Base-by-base conservation (phyloP, 2,113 vertebrate species). In the Gallinago paraguaiae region DNA sequence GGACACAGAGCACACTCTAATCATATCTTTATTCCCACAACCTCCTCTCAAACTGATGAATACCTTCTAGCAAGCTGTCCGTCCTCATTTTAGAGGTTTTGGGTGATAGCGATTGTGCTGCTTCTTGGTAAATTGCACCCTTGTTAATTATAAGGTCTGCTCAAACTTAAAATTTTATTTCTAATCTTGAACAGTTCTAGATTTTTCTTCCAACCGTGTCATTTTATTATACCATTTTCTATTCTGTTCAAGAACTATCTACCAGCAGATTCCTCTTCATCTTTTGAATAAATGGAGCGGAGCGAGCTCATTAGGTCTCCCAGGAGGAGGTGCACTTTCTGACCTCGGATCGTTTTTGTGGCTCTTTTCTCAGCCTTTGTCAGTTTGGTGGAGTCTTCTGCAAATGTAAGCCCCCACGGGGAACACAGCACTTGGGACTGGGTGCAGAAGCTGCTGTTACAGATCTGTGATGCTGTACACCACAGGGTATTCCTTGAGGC, bases 51-150 rank as follows among this genome's bases (percentile, higher is more conserved):
- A 86, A 65, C 13, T 43, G 75, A 71, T 79, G 0, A 60, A 41
- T 91, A 64, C 79, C n/a, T 46, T 75, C 60, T 53, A 43, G 50
- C 50, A 93, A 95, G 63, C 60, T 88, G 46, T 82, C 70, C 41
- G 33, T 65, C 24, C 25, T 92, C 8, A 5, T 85, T 93, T 80
- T 59, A 57, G 68, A 74, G 45, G 33, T 33, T 95, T 95, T 2
- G 1, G 45, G 45, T 76, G 70, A 74, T 59, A 61, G 53, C 10
- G 46, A 70, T 76, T 4, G 4, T 53, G 31, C 41, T 85, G 77
- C 46, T 30, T 81, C 28, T 54, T 64, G 46, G 11, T 65, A 74
- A 33, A 70, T 86, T 83, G 14, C 11, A 28, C 71, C 7, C 59
- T 57, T 74, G 33, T 59, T 96, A 93, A 74, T 86, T 70, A 43